Percentiles rank a stretch among this genome's conserved stretches.
These are phyloP conservation scores for Bembecia ichneumoniformis DNA, from an alignment of 2,888 invertebrate species.

Conservation along the genomic window DNA sequence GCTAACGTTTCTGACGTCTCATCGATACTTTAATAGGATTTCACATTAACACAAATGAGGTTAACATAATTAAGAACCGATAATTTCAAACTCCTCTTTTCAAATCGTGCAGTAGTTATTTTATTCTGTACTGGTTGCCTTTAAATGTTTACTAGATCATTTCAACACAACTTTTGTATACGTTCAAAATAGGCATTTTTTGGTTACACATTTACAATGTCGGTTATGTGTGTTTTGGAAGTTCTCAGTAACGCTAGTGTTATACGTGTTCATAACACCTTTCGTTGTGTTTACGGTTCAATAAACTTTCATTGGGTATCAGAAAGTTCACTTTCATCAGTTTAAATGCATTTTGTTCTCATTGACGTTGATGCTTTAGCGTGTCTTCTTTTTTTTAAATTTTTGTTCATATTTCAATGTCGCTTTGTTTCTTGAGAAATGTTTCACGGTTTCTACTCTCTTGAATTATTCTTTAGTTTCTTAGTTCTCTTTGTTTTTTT, in stretches of 20 bases:
- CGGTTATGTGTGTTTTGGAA: slow-evolving; percentile 34
- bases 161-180: too few species aligned
- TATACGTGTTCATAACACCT: slow-evolving; percentile 56
- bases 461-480: too few species aligned
- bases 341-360: background rate
- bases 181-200: slow-evolving; percentile 5
- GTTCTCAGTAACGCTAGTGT: slow-evolving; percentile 24
- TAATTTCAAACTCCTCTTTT: too few species aligned
- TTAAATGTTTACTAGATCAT: too few species aligned
- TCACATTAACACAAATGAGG: too few species aligned
- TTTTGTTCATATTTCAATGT: too few species aligned
- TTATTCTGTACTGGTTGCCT: too few species aligned
- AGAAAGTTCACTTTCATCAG: slow-evolving; percentile 7
- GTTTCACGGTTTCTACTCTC: background rate
- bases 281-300: slow-evolving; percentile 59
- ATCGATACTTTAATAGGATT: background rate
- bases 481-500: too few species aligned
- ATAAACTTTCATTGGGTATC: slow-evolving; percentile 34
- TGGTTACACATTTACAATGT: slow-evolving; percentile 20
- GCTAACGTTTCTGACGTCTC: background rate
- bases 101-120: too few species aligned
- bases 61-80: too few species aligned
- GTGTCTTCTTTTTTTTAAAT: too few species aligned
- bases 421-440: background rate
- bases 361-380: too few species aligned